These are phyloP conservation scores for Pyrrhosoma nymphula DNA, from an alignment of 2,888 invertebrate species.

Conservation along the genomic window DNA sequence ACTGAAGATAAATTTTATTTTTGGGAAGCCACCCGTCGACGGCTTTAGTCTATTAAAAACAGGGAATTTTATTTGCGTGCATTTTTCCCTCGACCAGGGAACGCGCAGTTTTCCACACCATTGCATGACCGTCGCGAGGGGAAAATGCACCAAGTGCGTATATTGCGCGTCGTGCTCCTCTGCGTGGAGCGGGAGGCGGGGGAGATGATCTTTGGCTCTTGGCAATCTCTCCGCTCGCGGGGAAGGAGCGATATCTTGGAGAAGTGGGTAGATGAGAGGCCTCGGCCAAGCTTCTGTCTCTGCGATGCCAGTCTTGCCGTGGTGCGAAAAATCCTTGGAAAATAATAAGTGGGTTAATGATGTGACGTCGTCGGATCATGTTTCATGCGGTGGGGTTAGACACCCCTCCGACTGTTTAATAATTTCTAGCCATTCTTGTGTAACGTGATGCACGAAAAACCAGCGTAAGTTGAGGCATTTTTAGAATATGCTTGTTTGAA, in stretches of 20 bases:
- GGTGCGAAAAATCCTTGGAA: constrained; percentile 42
- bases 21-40: too few relatives aligned
- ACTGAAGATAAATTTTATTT: too few relatives aligned
- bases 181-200: background rate
- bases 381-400: background rate
- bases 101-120: background rate
- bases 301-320: background rate
- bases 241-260: constrained; percentile 29
- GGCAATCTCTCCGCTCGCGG: constrained; percentile 38
- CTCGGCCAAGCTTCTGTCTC: background rate
- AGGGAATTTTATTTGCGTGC: background rate
- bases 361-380: background rate
- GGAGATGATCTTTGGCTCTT: constrained; percentile 56
- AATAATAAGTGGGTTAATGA: constrained; percentile 56
- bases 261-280: background rate
- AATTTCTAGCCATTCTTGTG: too few relatives aligned
- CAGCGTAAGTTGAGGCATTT: too few relatives aligned
- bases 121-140: background rate
- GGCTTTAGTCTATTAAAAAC: too few relatives aligned
- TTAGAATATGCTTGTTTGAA: too few relatives aligned
- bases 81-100: background rate
- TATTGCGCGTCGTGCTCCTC: background rate
- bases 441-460: too few relatives aligned
- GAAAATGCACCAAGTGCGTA: background rate
- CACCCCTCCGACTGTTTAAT: too few relatives aligned